Evolutionary conservation across 1,140 invertebrate species (phyloP).

Genomic region (Octopus bimaculoides): DNA sequence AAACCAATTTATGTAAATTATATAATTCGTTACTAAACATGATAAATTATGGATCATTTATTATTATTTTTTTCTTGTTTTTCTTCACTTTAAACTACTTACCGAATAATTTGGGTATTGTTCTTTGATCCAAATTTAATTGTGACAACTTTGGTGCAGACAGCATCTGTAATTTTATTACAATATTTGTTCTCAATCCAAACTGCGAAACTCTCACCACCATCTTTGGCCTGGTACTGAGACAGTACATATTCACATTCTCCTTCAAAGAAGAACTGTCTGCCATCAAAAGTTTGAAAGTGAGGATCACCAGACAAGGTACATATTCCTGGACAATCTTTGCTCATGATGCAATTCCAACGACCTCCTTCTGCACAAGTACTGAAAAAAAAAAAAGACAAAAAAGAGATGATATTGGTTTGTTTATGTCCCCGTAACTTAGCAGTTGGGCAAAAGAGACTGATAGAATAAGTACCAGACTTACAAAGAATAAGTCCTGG

Average conservation of each 20-base stretch:
- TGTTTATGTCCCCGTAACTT: not conserved
- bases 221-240: not conserved
- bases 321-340: slow-evolving; percentile 50
- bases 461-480: no score
- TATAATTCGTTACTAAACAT: not conserved
- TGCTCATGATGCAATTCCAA: not conserved
- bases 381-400: slow-evolving; percentile 1
- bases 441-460: no score
- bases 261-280: slow-evolving; percentile 83
- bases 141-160: slow-evolving; percentile 10
- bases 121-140: not conserved
- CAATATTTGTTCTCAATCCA: slow-evolving; percentile 9
- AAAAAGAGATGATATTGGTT: not conserved
- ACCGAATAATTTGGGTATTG: not conserved
- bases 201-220: not conserved
- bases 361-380: not conserved
- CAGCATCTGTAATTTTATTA: not conserved
- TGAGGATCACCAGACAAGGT: slow-evolving; percentile 83
- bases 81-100: not conserved
- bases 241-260: slow-evolving; percentile 62
- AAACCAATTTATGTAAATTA: not conserved
- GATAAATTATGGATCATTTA: not conserved
- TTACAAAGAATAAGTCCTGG: no score
- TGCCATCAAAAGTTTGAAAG: slow-evolving; percentile 86
- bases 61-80: not conserved